Evolutionary conservation across 2,797 vertebrate genomes (phyloP), one percentile per base, ranked within the genome.

Genomic region (Pantherophis vulpinus): DNA sequence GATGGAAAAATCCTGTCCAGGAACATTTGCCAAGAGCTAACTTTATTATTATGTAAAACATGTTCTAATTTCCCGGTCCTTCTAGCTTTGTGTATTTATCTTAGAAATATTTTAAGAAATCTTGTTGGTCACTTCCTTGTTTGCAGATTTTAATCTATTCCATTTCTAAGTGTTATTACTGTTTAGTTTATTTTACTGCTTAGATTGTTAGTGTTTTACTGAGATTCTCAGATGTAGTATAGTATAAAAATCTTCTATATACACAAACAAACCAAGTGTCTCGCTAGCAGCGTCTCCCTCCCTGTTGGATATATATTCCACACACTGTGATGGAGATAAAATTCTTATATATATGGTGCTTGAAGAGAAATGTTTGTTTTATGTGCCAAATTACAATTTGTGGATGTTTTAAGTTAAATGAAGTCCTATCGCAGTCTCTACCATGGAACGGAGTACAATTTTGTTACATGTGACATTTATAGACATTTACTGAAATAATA

Each of bases 151-250:
- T n/a, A 88, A 32, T 56, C 87, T 37, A 56, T 37, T 88, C n/a
- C 4, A 4, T 58, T 58, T 88, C 18, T 58, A 88, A 88, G 55
- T 88, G 55, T 88, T 88, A 32, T 32, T 88, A 58, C 56, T 58
- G 87, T 58, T 58, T 88, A 56, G n/a, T 88, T 58, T 88, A 88
- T 58, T 58, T 88, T 88, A 88, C 29, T 58, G n/a, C 56, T 88
- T 58, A 32, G 56, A 88, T 88, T 88, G 18, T 32, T 32, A 42
- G 54, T 56, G 55, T 56, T 56, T 56, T 56, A n/a, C 27, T 87
- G 29, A 56, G 55, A 32, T 27, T 32, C 56, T 58, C 55, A 88
- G 87, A 32, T 32, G 87, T 20, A 58, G 16, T 11, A 3, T 23
- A 20, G 29, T 88, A 58, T 58, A 58, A 88, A 58, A 88, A 58